phyloP scores from a whole-genome alignment of 2,113 vertebrate species.

The Eulemur macaco region DNA sequence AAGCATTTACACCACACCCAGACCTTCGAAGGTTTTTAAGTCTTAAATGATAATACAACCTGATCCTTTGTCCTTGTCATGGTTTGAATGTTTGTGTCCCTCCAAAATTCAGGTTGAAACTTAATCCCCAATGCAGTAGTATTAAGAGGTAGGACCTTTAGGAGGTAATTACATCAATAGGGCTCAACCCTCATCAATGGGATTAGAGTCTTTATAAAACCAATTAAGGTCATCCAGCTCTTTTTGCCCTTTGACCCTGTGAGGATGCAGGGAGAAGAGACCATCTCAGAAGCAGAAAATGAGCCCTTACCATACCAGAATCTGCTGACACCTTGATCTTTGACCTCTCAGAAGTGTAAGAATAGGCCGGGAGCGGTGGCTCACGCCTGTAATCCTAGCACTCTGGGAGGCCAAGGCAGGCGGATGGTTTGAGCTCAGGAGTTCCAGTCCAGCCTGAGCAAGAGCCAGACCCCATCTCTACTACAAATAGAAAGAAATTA shows the following conservation, averaged over 20 bases:
- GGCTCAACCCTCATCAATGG: neutral
- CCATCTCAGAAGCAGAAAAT: neutral
- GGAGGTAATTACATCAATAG: neutral
- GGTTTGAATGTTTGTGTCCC: neutral
- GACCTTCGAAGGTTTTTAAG: neutral
- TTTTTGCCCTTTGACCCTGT: neutral
- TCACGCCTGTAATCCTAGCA: too few relatives aligned
- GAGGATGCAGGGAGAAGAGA: neutral
- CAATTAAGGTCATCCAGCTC: neutral
- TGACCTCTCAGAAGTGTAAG: neutral
- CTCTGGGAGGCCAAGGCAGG: too few relatives aligned
- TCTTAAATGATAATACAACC: constrained; percentile 19
- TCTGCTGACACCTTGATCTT: neutral
- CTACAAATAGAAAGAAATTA: too few relatives aligned
- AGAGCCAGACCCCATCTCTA: too few relatives aligned
- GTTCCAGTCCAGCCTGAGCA: too few relatives aligned
- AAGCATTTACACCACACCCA: too few relatives aligned
- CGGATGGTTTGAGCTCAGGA: too few relatives aligned
- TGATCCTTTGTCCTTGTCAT: neutral
- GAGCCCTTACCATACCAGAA: neutral
- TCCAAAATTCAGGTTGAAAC: neutral
- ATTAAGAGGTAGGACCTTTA: neutral
- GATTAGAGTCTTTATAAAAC: neutral
- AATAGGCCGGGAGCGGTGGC: neutral
- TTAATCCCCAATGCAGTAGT: neutral